phyloP scores from a whole-genome alignment of 2,113 vertebrate species.

The Tricholaema leucomelas region DNA sequence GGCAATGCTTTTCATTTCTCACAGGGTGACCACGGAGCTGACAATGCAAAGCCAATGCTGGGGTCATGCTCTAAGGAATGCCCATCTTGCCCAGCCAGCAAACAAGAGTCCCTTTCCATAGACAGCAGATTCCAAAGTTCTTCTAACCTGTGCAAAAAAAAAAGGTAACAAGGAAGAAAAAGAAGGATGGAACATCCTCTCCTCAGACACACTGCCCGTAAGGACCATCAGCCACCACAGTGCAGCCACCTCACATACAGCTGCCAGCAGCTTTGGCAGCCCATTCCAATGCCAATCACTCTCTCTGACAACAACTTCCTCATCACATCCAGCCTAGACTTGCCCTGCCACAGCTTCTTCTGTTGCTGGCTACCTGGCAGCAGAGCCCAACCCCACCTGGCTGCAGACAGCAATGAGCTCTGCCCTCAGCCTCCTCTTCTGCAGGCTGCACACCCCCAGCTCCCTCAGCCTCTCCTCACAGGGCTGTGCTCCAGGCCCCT shows the following conservation, averaged over 20 bases:
- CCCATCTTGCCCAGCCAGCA: not conserved
- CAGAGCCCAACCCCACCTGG: no score
- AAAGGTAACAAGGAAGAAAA: not conserved
- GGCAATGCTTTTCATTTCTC: not conserved
- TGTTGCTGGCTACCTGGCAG: no score
- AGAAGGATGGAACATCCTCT: not conserved
- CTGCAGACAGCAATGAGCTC: no score
- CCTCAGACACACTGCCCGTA: not conserved
- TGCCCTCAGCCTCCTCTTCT: no score
- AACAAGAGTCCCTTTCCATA: not conserved
- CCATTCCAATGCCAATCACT: no score
- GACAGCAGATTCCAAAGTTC: not conserved
- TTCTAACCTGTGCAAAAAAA: not conserved
- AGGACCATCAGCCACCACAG: not conserved
- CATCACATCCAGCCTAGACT: no score
- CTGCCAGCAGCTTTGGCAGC: no score
- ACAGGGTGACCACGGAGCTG: not conserved
- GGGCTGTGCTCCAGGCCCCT: no score
- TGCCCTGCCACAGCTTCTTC: no score
- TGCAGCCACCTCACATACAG: not conserved
- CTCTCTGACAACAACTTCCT: no score
- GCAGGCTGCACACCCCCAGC: no score
- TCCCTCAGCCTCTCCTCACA: no score
- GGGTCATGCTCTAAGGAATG: not conserved
- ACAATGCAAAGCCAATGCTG: not conserved